Evolutionary conservation across 2,113 vertebrate species (phyloP).

Genomic region (Dicaeum eximium): DNA sequence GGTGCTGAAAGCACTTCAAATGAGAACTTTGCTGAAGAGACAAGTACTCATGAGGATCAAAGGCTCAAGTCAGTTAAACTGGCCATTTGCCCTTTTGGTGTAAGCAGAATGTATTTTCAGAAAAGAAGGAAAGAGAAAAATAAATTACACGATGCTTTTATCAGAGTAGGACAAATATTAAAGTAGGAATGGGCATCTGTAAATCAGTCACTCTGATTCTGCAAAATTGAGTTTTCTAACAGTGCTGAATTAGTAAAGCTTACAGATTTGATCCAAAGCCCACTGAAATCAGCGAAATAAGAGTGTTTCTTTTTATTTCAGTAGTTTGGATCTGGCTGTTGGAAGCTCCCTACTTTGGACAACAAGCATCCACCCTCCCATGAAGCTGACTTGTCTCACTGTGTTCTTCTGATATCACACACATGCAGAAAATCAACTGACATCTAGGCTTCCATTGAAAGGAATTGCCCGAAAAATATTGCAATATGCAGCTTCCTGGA

Average conservation of each 20-base stretch:
- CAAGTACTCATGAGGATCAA: conserved; percentile 14
- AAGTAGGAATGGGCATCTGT: not conserved
- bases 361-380: not conserved
- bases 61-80: not conserved
- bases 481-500: not conserved
- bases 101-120: not conserved
- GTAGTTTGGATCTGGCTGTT: not conserved
- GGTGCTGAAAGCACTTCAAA: conserved; percentile 51
- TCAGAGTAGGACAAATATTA: not conserved
- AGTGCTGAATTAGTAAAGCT: not conserved
- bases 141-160: not conserved
- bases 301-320: not conserved
- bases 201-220: not conserved
- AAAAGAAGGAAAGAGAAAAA: not conserved
- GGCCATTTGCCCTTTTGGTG: conserved; percentile 4
- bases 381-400: not conserved
- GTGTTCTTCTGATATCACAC: not conserved
- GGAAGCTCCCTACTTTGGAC: not conserved
- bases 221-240: not conserved
- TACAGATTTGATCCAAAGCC: not conserved
- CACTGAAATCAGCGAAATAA: not conserved
- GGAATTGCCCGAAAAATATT: not conserved
- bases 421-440: not conserved
- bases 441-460: not conserved
- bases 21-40: conserved; percentile 38